Percentiles rank a stretch among this genome's conserved stretches.
phyloP scores from a whole-genome alignment of 2,888 invertebrate species.

The Melolontha melolontha region DNA sequence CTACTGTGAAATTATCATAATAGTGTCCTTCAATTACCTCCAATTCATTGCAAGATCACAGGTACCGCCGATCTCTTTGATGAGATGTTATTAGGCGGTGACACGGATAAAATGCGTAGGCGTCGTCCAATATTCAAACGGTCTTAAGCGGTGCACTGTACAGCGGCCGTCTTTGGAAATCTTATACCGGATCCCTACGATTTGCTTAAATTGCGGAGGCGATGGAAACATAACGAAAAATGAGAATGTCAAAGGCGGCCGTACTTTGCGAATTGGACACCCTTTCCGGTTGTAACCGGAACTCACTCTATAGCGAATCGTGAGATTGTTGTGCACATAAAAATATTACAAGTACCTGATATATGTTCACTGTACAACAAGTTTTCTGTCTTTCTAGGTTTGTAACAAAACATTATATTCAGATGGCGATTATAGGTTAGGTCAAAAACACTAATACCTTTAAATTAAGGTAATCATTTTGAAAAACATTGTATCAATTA shows the following conservation, averaged over 20 bases:
- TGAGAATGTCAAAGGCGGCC: conserved; percentile 13
- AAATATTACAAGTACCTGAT: background rate
- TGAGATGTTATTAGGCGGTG: conserved; percentile 3
- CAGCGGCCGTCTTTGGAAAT: conserved; percentile 28
- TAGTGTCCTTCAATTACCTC: conserved; percentile 27
- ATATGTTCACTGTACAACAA: too few species aligned
- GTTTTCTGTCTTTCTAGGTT: too few species aligned
- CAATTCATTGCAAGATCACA: conserved; percentile 31
- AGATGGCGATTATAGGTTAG: too few species aligned
- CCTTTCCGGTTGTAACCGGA: background rate
- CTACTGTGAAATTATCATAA: conserved; percentile 25
- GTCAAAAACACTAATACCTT: too few species aligned
- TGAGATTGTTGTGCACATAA: background rate
- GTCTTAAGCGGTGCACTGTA: too few species aligned
- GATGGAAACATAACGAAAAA: background rate
- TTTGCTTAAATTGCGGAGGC: conserved; percentile 27
- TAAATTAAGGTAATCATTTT: too few species aligned
- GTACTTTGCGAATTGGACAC: background rate
- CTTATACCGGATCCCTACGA: conserved; percentile 13
- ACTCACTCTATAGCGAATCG: background rate
- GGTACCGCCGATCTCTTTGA: background rate
- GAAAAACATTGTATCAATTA: too few species aligned
- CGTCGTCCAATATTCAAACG: background rate
- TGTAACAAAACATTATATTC: too few species aligned
- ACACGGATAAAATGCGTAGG: conserved; percentile 9